Evolutionary conservation across 2,797 vertebrate species (phyloP).

Genomic region (Argentina silus): DNA sequence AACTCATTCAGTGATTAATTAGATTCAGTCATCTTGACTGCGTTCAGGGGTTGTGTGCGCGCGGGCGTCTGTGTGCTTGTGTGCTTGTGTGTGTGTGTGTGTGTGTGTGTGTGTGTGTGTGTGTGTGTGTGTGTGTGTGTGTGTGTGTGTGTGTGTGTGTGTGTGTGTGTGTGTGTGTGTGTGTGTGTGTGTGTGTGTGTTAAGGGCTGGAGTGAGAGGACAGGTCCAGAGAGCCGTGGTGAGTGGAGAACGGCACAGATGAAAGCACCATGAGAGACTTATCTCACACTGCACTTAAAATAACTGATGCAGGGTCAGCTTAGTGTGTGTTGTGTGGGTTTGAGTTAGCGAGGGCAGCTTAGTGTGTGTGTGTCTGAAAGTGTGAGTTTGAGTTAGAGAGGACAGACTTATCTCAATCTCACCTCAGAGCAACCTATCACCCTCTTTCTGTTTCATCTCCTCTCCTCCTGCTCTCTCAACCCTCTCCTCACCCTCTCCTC

Average conservation of each 20-base stretch:
- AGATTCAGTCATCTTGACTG: too few relatives aligned
- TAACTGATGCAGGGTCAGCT: conserved; percentile 46
- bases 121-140: conserved; percentile 5
- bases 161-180: conserved; percentile 41
- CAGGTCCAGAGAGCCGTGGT: conserved; percentile 26
- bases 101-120: neutral
- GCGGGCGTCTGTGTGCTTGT: conserved; percentile 12
- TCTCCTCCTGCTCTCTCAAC: neutral
- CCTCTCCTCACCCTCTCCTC: conserved; percentile 22
- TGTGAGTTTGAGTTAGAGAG: conserved; percentile 43
- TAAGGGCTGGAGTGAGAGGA: neutral
- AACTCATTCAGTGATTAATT: neutral
- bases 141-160: conserved; percentile 12
- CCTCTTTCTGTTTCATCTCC: neutral
- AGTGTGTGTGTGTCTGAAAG: neutral
- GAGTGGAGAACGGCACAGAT: conserved; percentile 34
- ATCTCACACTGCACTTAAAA: conserved; percentile 64
- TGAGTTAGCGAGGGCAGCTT: neutral
- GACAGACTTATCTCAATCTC: conserved; percentile 55
- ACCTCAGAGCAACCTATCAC: conserved; percentile 17
- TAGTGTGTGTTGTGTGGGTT: conserved; percentile 20
- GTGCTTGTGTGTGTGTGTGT: neutral
- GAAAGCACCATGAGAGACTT: conserved; percentile 56
- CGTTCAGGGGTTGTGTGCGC: too few relatives aligned
- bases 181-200: conserved; percentile 9